A percentile compares a stretch with the other conserved stretches of the same genome.
These are phyloP conservation scores for Oryctes rhinoceros DNA, from an alignment of 1,140 invertebrate species.

Conservation along the genomic window DNA sequence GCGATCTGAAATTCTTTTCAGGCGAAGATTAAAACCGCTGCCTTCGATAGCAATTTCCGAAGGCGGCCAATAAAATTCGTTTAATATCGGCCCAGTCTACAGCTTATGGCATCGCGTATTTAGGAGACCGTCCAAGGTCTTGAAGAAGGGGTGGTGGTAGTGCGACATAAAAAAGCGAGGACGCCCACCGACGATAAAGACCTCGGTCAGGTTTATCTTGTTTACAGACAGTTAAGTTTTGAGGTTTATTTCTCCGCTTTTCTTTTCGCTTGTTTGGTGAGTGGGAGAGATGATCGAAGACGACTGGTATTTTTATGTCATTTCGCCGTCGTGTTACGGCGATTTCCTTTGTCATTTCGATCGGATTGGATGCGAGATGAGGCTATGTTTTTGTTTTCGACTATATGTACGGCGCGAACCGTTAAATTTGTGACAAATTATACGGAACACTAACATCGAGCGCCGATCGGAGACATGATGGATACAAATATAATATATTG, in stretches of 20 bases:
- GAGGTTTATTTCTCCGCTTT: not conserved
- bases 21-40: not conserved
- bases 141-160: no score
- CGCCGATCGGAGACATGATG: no score
- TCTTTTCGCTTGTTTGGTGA: not conserved
- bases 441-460: no score
- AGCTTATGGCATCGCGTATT: not conserved
- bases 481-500: no score
- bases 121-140: no score
- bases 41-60: constrained; percentile 1
- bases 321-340: not conserved
- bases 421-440: no score
- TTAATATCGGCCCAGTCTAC: not conserved
- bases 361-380: not conserved
- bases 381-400: no score
- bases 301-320: not conserved
- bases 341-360: not conserved
- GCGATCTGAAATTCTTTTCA: not conserved
- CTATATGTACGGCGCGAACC: no score
- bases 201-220: constrained; percentile 20
- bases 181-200: not conserved
- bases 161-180: no score
- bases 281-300: not conserved
- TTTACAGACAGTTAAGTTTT: constrained; percentile 14
- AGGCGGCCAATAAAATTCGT: constrained; percentile 9